These are phyloP conservation scores for Schizotus pectinicornis DNA, from an alignment of 2,888 invertebrate species.

Conservation along the genomic window DNA sequence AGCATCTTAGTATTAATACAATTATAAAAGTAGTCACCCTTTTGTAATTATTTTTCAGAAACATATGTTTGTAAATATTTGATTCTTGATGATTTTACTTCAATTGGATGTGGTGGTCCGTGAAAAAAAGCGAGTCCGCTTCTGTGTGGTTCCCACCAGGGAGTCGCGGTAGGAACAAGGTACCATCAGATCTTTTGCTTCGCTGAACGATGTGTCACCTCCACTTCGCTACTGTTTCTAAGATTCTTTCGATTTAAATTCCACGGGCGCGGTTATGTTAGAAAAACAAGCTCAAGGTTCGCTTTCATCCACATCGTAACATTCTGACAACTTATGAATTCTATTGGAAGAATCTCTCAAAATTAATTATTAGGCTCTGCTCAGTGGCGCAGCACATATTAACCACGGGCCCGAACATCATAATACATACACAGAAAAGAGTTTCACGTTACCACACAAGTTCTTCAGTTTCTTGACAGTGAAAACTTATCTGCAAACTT, in stretches of 20 bases:
- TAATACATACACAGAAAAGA: too few relatives aligned
- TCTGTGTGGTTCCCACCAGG: conserved; percentile 43
- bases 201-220: conserved; percentile 54
- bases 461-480: too few relatives aligned
- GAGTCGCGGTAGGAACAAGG: conserved; percentile 42
- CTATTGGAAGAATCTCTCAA: conserved; percentile 7
- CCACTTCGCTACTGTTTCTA: conserved; percentile 54
- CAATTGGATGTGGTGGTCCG: conserved; percentile 2
- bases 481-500: too few relatives aligned
- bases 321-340: conserved; percentile 15
- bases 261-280: conserved; percentile 52
- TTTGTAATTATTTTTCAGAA: conserved; percentile 10
- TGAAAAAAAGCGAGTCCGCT: conserved; percentile 31
- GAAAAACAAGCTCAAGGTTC: conserved; percentile 42
- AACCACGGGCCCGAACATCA: too few relatives aligned
- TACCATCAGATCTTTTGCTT: conserved; percentile 54
- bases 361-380: conserved; percentile 2
- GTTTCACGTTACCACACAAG: too few relatives aligned
- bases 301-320: conserved; percentile 7
- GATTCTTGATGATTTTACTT: neutral
- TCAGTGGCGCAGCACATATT: neutral
- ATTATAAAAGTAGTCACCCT: too few relatives aligned
- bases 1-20: too few relatives aligned
- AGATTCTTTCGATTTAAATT: conserved; percentile 54
- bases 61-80: conserved; percentile 1